These are phyloP conservation scores for Buceros bicornis DNA, from an alignment of 2,797 vertebrate species.

Conservation along the genomic window DNA sequence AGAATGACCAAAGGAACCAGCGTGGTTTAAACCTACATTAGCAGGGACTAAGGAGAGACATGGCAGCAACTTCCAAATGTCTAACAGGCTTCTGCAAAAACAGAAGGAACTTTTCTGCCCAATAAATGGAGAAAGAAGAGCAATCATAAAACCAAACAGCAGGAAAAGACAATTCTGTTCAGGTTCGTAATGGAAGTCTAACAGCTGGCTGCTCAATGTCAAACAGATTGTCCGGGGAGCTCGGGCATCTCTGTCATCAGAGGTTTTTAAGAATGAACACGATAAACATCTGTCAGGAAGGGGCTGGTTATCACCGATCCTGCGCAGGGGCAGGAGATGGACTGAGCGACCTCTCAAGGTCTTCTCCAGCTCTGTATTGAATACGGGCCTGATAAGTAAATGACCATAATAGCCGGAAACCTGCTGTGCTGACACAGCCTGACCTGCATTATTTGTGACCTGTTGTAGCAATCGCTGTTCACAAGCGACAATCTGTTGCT, in stretches of 20 bases:
- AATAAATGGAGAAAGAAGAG: not conserved
- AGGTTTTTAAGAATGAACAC: not conserved
- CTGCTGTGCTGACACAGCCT: conserved; percentile 14
- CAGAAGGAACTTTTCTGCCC: not conserved
- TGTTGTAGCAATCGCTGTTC: fast-evolving
- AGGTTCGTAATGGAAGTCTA: not conserved
- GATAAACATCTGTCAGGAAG: conserved; percentile 40
- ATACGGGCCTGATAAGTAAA: not conserved
- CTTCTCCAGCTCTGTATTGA: conserved; percentile 1
- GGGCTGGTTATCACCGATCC: not conserved
- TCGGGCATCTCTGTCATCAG: not conserved
- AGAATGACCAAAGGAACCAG: not conserved
- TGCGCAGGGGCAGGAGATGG: not conserved
- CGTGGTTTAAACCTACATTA: not conserved
- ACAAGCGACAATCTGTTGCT: not conserved
- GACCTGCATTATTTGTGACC: not conserved
- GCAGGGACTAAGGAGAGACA: not conserved
- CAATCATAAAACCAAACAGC: not conserved
- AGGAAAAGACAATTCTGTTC: not conserved
- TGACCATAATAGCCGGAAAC: not conserved
- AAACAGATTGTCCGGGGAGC: not conserved
- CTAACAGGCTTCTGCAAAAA: not conserved
- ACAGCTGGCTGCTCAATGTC: not conserved
- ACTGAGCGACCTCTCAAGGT: conserved; percentile 48
- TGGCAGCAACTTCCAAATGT: not conserved